Evolutionary conservation across 2,888 invertebrate genomes (phyloP), one percentile per base, ranked within the genome.

Genomic region (Mesochorus sp.): DNA sequence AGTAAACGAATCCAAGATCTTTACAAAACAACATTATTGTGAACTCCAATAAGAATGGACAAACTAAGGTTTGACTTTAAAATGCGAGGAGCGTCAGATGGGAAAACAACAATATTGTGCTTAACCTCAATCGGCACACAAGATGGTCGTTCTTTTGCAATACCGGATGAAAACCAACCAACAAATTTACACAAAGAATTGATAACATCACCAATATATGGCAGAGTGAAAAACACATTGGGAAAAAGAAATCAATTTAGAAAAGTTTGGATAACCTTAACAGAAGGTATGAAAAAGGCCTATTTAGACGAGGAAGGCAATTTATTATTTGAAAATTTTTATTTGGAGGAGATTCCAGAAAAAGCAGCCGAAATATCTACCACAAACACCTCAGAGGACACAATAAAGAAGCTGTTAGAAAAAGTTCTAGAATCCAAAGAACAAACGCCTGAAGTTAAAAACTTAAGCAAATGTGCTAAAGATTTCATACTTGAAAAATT

Each of bases 301-400:
- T 82, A 82, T 66, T 53, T 80, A 28, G 82, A 80, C 78, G 81
- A 83, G 39, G 74, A 81, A 37, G 79, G 77, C 59, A 82, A 82
- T 61, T 31, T 81, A 57, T 72, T 64, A 71, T 79, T 70, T 53
- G 67, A 44, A 49, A 76, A 80, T 19, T 67, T 66, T 42, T 76
- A 64, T 55, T 14, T 53, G n/a, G 51, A 53, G 2, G 51, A 53
- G 0, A 28, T n/a, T 8, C 28, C 5, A 8, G 14, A 10, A 21
- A 24, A 44, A 55, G 17, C n/a, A 3, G n/a, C 12, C 0, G 21
- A 24, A 2, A 17, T 19, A 34, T 34, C 53, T 24, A 14, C 12
- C 14, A 39, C 39, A 2, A 31, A 4, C 31, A 14, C 42, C 2
- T n/a, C 55, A n/a, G 67, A 68, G 44, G 67, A 8, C 12, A 68